Conservation (phyloP, 2,113 vertebrate genomes). For the Xyliphius kryptos region DNA sequence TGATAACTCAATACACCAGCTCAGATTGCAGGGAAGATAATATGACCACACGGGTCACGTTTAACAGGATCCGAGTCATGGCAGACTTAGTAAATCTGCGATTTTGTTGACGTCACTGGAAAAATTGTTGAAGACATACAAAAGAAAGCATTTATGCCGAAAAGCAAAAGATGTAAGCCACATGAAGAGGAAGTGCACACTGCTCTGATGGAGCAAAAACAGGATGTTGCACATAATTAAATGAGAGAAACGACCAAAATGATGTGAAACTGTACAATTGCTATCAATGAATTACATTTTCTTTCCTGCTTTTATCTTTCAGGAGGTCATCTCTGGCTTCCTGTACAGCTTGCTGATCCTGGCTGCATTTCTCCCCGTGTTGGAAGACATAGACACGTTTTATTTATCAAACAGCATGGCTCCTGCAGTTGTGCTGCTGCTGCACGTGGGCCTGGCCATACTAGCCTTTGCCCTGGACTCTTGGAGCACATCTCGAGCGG, state of each 20-base stretch:
- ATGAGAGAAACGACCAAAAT: not conserved
- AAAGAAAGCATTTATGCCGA: not conserved
- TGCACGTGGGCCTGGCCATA: constrained; percentile 82
- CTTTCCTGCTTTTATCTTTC: constrained; percentile 53
- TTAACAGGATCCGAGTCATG: not conserved
- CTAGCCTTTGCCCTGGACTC: constrained; percentile 91
- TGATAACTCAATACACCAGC: constrained; percentile 15
- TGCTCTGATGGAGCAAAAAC: constrained; percentile 9
- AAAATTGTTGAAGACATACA: not conserved
- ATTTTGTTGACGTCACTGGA: not conserved
- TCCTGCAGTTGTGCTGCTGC: constrained; percentile 75
- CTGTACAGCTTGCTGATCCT: constrained; percentile 85
- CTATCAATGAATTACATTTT: no score
- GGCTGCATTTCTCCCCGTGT: constrained; percentile 72
- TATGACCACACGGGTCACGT: not conserved
- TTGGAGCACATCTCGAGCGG: constrained; percentile 93
- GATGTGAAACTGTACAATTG: not conserved
- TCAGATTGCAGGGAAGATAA: constrained; percentile 1
- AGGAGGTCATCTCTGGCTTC: constrained; percentile 94
- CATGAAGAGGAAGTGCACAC: constrained; percentile 13
- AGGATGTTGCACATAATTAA: constrained; percentile 22
- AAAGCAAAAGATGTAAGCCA: not conserved
- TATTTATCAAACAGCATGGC: constrained; percentile 78
- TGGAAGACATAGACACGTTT: constrained; percentile 86
- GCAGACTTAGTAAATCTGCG: not conserved